Evolutionary conservation across 2,113 vertebrate genomes (phyloP), one percentile per base, ranked within the genome.

Genomic region (Peromyscus maniculatus): DNA sequence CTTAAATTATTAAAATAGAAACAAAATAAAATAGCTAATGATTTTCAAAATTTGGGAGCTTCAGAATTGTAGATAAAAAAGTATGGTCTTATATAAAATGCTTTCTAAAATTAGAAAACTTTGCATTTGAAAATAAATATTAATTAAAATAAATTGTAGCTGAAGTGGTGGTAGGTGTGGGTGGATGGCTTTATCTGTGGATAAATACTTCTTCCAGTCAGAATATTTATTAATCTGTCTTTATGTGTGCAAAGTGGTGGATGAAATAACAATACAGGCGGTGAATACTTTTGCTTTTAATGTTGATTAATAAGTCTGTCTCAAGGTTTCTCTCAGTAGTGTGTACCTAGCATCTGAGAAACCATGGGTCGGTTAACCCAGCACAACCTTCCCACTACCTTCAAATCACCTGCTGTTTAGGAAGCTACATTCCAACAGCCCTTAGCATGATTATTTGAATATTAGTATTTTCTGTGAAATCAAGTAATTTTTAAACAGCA

Each of bases 261-360:
- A 11, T 13, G 83, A 26, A 39, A 78, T 80, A 36, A 87, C 22
- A 93, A 9, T 89, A n/a, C 11, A 15, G 5, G 11, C 87, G 74
- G 4, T 86, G 88, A 95, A 31, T 93, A 95, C n/a, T 43, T 92
- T 74, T 95, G 28, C 15, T 87, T 93, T 91, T 84, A 86, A 19
- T 96, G 16, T 69, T 87, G 24, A 16, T 1, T 83, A 80, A 86
- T 86, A 9, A 75, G 7, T 49, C 11, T 91, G 4, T 31, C 43
- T 78, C 2, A 28, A 10, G 46, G 36, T 67, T 83, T 74, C 17
- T 46, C 9, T 59, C 67, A 62, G 59, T 87, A 5, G 16, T 33
- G 4, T 31, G 1, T 79, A 3, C 26, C 5, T 69, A 57, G 33
- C 15, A 21, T 31, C 10, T 12, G 1, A 33, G 11, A 87, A 74